Base-by-base conservation (phyloP, 2,797 vertebrate genomes). In the Rhinatrema bivittatum region DNA sequence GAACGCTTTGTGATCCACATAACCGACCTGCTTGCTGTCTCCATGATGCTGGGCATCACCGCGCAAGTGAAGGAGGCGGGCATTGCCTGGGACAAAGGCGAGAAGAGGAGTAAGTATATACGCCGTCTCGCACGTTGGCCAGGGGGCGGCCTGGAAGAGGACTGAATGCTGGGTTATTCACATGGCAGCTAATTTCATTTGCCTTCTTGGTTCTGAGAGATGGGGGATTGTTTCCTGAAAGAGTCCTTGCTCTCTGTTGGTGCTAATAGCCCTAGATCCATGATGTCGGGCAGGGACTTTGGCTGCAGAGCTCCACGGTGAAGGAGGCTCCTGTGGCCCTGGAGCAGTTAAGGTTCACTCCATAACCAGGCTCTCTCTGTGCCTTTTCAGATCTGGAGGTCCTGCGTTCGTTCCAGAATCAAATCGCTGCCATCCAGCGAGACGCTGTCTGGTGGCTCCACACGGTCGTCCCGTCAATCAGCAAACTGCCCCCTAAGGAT, bases 361-460 rank as follows among this genome's bases (percentile, higher is more conserved):
- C n/a, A n/a, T n/a, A n/a, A n/a, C n/a, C n/a, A n/a, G n/a, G 5
- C 16, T 36, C 59, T 46, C 3, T 40, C 28, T 3, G 6, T 56
- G n/a, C 56, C 56, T 30, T 75, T 65, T 20, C 72, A 99, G 96
- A 95, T 68, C 74, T 99, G 20, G 96, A 98, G 50, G 86, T 72
- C 22, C 81, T 99, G 34, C 86, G 94, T 22, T 82, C 93, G 0
- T 99, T 99, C 71, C 96, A 99, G 78, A 97, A 93, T 70, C 94
- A 99, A 65, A 99, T 98, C 0, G 94, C 95, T 1, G 70, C 95
- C 7, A 98, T 98, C 57, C 96, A 99, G 50, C 83, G 95, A 31
- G 96, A 99, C 1, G 88, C 96, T 0, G 96, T 99, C 29, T 99
- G 96, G 95, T 99, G 96, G 96, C 89, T 99, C 24, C 96, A 99